These are phyloP conservation scores for Tokudaia tokunoshimensis DNA, from an alignment of 2,797 vertebrate species.

Conservation along the genomic window DNA sequence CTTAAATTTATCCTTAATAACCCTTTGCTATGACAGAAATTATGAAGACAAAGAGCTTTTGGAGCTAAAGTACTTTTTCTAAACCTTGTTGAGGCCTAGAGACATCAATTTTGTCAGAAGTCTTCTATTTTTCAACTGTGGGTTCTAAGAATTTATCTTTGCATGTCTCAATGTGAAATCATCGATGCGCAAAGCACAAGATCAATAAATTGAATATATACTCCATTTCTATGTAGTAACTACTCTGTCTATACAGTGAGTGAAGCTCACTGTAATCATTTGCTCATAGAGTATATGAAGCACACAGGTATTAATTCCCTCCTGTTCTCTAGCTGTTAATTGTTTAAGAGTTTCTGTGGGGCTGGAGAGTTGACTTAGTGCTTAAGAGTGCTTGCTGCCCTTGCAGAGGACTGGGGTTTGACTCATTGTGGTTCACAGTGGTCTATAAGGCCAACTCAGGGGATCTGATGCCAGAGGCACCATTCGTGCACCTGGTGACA, in stretches of 20 bases:
- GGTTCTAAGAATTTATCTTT: conserved; percentile 8
- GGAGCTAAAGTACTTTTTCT: neutral
- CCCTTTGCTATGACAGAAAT: neutral
- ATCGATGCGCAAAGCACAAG: neutral
- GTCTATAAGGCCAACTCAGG: neutral
- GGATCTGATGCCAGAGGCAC: neutral
- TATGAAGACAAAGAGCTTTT: neutral
- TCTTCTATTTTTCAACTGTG: neutral
- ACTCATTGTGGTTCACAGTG: neutral
- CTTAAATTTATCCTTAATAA: neutral
- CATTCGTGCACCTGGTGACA: neutral
- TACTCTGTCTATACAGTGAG: neutral
- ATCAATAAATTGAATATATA: conserved; percentile 6
- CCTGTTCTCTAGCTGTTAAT: neutral
- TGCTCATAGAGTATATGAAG: neutral
- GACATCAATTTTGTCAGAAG: neutral
- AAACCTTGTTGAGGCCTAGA: neutral
- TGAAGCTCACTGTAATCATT: neutral
- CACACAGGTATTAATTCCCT: neutral
- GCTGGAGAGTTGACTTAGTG: neutral
- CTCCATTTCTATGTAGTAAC: neutral
- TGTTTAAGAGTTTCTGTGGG: neutral
- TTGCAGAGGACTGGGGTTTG: neutral
- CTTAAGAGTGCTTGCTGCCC: neutral
- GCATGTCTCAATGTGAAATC: neutral